phyloP scores from a whole-genome alignment of 1,140 invertebrate genomes.

The Drosophila dunni region DNA sequence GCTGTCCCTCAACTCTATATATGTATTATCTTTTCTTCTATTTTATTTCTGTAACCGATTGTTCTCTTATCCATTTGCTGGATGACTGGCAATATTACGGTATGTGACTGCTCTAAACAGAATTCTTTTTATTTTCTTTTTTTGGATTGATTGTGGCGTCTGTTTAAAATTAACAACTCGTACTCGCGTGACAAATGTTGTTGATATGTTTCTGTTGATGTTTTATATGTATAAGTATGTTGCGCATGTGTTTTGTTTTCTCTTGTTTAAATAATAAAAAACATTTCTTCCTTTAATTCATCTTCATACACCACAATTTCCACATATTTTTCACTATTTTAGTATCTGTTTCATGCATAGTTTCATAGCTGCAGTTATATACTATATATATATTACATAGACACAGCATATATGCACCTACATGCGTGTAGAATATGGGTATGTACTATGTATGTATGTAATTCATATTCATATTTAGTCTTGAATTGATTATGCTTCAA shows the following conservation, averaged over 20 bases:
- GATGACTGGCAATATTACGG: constrained; percentile 10
- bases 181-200: constrained; percentile 65
- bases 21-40: not conserved
- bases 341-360: constrained; percentile 30
- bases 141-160: constrained; percentile 14
- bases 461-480: constrained; percentile 56
- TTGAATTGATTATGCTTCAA: constrained; percentile 69
- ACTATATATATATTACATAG: constrained; percentile 11
- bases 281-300: constrained; percentile 6
- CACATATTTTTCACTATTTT: constrained; percentile 38
- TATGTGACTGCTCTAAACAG: constrained; percentile 9
- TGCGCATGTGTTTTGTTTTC: constrained; percentile 42
- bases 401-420: constrained; percentile 30
- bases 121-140: not conserved
- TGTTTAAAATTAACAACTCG: constrained; percentile 51
- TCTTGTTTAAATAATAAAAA: constrained; percentile 26
- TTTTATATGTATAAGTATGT: constrained; percentile 44
- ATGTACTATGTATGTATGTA: constrained; percentile 36
- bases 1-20: constrained; percentile 12
- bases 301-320: not conserved
- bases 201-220: constrained; percentile 79
- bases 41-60: constrained; percentile 3
- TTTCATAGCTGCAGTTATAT: constrained; percentile 54
- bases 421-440: constrained; percentile 48
- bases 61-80: constrained; percentile 12